phyloP scores from a whole-genome alignment of 2,888 invertebrate species.

The Xestoiulus laeticollis region DNA sequence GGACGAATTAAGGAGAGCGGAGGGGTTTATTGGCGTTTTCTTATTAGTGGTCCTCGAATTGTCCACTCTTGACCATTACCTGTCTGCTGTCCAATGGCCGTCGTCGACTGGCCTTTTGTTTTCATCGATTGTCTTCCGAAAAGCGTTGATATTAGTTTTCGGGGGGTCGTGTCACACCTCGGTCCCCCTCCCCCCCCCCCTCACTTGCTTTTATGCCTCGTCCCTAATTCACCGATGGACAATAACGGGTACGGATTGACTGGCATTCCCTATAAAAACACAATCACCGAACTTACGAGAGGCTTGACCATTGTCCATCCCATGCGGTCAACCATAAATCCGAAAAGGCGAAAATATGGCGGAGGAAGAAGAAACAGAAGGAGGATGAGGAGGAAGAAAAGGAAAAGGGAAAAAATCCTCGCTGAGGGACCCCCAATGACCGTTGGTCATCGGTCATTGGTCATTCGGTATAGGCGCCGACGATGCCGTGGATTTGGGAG shows the following conservation, averaged over 20 bases:
- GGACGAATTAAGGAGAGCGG: not conserved
- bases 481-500: no score
- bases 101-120: not conserved
- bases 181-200: not conserved
- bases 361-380: not conserved
- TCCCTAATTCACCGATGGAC: constrained; percentile 18
- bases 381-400: not conserved
- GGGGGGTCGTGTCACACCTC: no score
- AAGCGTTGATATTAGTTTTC: not conserved
- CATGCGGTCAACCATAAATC: constrained; percentile 5
- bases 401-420: not conserved
- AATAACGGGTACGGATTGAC: not conserved
- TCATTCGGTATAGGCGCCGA: no score
- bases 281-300: not conserved
- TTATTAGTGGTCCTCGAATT: not conserved
- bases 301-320: not conserved
- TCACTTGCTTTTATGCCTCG: not conserved
- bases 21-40: constrained; percentile 3
- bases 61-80: not conserved
- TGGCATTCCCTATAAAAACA: not conserved
- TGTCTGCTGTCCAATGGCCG: not conserved
- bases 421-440: not conserved
- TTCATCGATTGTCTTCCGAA: not conserved
- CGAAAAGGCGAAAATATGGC: not conserved
- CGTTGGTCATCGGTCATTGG: not conserved